Conservation (phyloP, 35 echinoderm and acorn worm species). For the Chiridota heheva region DNA sequence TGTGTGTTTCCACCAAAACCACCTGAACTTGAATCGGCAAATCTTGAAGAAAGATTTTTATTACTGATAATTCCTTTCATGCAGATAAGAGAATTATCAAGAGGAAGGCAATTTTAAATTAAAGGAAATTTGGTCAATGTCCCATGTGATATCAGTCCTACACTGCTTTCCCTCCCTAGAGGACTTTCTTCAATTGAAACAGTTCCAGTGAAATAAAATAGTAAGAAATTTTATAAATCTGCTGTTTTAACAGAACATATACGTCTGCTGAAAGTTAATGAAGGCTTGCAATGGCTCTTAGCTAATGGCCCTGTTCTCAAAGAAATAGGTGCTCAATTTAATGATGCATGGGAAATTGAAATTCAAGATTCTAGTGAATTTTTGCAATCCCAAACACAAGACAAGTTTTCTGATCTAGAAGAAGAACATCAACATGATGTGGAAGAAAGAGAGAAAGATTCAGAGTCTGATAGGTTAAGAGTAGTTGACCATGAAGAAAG, state of each 20-base stretch:
- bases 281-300: not conserved
- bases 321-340: not conserved
- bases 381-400: not conserved
- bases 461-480: conserved; percentile 11
- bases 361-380: too few species aligned
- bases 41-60: not conserved
- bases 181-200: too few species aligned
- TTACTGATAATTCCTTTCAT: not conserved
- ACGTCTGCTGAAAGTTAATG: not conserved
- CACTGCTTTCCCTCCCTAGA: too few species aligned
- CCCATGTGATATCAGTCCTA: not conserved
- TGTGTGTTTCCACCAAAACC: too few species aligned
- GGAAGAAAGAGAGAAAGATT: not conserved
- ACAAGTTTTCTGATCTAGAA: not conserved
- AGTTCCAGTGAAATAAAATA: too few species aligned
- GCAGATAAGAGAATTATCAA: not conserved
- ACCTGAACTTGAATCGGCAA: not conserved
- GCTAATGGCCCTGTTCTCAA: not conserved
- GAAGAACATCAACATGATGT: not conserved
- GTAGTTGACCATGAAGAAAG: conserved; percentile 21
- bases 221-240: not conserved
- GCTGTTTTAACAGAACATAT: not conserved
- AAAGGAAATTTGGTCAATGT: not conserved
- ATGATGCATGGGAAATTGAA: too few species aligned
- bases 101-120: not conserved